Evolutionary conservation across 2,797 vertebrate species (phyloP).

Genomic region (Cebuella pygmaea): DNA sequence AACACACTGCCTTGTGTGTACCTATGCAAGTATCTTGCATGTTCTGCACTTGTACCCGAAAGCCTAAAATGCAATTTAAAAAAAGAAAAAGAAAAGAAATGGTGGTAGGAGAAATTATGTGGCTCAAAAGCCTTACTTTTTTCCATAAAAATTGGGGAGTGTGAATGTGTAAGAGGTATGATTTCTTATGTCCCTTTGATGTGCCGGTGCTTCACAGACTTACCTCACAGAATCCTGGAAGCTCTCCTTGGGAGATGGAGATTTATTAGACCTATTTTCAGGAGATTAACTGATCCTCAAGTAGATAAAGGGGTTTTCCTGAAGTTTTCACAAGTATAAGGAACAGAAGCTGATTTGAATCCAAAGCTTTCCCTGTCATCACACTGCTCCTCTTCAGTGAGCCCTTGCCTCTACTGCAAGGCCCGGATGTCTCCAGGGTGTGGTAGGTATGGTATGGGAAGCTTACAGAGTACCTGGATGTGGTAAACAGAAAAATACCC

Average conservation of each 20-base stretch:
- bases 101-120: not conserved
- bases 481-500: not conserved
- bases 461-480: not conserved
- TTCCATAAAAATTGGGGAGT: not conserved
- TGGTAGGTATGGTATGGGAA: not conserved
- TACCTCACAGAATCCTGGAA: not conserved
- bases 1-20: too few relatives aligned
- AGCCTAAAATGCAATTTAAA: too few relatives aligned
- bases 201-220: not conserved
- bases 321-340: not conserved
- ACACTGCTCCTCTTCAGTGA: not conserved
- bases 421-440: not conserved
- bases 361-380: not conserved
- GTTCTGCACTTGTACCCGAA: too few relatives aligned
- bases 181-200: not conserved
- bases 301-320: not conserved
- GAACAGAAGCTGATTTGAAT: not conserved
- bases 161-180: not conserved
- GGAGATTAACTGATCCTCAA: not conserved
- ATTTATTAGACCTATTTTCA: not conserved
- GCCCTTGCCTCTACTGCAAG: not conserved
- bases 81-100: not conserved
- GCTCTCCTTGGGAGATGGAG: not conserved
- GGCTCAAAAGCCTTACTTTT: not conserved
- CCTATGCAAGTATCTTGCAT: too few relatives aligned